A percentile compares a stretch with the other conserved stretches of the same genome.
Conservation (phyloP, 1,140 invertebrate species). For the Drosophila ananassae region DNA sequence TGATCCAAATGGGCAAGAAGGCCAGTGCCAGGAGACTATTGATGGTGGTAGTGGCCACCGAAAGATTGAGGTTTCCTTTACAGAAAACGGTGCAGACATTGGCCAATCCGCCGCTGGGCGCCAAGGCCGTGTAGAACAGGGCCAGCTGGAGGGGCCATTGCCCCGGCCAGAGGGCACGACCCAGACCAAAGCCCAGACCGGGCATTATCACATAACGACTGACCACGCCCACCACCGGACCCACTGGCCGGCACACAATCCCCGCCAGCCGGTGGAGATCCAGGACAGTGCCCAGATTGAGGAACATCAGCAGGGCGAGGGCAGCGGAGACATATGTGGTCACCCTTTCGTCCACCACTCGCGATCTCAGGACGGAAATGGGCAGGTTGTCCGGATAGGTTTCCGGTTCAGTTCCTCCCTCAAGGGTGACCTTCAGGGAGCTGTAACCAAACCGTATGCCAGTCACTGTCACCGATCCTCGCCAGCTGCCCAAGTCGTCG, state of each 20-base stretch:
- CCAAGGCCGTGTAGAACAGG: constrained; percentile 57
- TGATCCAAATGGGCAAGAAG: constrained; percentile 59
- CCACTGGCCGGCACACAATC: constrained; percentile 89
- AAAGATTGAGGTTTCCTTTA: constrained; percentile 62
- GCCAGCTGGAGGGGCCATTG: constrained; percentile 51
- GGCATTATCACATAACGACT: constrained; percentile 55
- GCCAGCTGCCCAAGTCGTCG: constrained; percentile 38
- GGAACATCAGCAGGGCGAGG: constrained; percentile 88
- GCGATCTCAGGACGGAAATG: constrained; percentile 32
- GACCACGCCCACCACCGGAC: constrained; percentile 46
- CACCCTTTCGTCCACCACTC: constrained; percentile 48
- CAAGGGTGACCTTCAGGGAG: constrained; percentile 32
- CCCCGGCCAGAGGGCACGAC: constrained; percentile 32
- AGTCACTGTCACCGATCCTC: constrained; percentile 33
- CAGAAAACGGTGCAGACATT: constrained; percentile 65
- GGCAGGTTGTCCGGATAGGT: constrained; percentile 3
- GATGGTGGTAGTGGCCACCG: constrained; percentile 59
- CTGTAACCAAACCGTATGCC: constrained; percentile 50
- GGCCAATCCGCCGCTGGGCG: constrained; percentile 62
- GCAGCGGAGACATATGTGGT: constrained; percentile 52
- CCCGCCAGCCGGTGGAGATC: constrained; percentile 89
- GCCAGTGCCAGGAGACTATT: constrained; percentile 57
- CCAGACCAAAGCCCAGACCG: constrained; percentile 46
- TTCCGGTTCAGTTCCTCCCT: neutral
- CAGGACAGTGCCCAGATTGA: constrained; percentile 96